Base-by-base conservation (phyloP, 2,888 invertebrate genomes). In the Lasioglossum malachurum region DNA sequence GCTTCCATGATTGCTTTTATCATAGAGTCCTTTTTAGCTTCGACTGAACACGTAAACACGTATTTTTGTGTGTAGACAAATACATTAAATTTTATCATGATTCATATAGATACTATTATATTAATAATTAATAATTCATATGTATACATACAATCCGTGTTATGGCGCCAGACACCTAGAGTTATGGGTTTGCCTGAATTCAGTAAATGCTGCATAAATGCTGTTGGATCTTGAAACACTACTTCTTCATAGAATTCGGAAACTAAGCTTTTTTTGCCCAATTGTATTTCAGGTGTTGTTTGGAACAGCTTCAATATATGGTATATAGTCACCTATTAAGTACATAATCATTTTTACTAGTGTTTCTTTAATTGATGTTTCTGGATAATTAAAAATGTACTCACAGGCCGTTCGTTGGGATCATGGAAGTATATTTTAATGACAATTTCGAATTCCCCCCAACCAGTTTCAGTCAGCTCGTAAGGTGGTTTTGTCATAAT, bases 371-470 rank as follows among this genome's bases (percentile, higher is more conserved):
- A 53, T 46, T 16, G 4, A 27, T n/a, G 7, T 31, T 12, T 12
- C 27, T 7, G 0, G 5, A 35, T 16, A 38, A 69, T 12, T 12
- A 84, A 31, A 4, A 44, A 38, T 73, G 64, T 77, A 96, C 97
- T 97, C 95, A 98, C 98, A 27, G 99, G 98, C 94, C 98, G 96
- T 95, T 99, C 99, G 93, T 98, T 99, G 1, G 98, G 98, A 96
- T 99, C 99, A 94, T 98, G 98, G 93, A 99, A 99, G 95, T 98
- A 99, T 87, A 99, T 98, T 95, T 99, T 99, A 80, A 99, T 99
- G 57, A 98, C 98, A 89, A 99, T 98, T 96, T 99, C 99, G 95
- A 99, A 99, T 96, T 99, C 99, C 90, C 99, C 99, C 99, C 99
- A 99, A 2, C 99, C 99, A 0, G 99, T 99, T 95, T 99, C 99